Evolutionary conservation across 2,113 vertebrate species (phyloP).

Genomic region (Lethenteron reissneri): DNA sequence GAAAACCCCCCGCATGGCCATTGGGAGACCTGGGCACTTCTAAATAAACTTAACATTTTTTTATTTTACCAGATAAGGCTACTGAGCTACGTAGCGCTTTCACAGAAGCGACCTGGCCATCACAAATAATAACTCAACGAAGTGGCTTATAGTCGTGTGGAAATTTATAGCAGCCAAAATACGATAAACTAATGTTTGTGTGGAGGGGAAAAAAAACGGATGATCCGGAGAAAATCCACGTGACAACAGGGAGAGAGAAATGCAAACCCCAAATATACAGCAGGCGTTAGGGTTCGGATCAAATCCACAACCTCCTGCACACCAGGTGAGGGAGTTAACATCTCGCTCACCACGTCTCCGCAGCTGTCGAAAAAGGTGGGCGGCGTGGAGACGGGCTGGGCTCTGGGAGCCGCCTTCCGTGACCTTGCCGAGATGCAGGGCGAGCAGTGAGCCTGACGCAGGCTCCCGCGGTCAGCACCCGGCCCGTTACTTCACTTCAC

Average conservation of each 20-base stretch:
- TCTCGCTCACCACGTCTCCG: background rate
- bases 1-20: no score
- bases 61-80: no score
- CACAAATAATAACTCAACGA: no score
- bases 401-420: slow-evolving; percentile 1
- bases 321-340: background rate
- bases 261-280: background rate
- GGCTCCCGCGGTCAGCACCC: no score
- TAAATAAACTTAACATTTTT: no score
- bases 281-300: background rate
- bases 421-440: background rate
- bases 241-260: background rate
- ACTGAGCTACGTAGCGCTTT: no score
- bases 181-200: background rate
- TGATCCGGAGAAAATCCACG: background rate
- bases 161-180: background rate
- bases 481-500: no score
- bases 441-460: no score
- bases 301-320: background rate
- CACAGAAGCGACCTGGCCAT: no score
- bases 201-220: background rate
- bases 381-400: slow-evolving; percentile 1
- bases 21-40: no score
- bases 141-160: background rate
- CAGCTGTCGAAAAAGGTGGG: background rate